phyloP scores from a whole-genome alignment of 2,888 invertebrate genomes.

The Venustoraphidia nigricollis region DNA sequence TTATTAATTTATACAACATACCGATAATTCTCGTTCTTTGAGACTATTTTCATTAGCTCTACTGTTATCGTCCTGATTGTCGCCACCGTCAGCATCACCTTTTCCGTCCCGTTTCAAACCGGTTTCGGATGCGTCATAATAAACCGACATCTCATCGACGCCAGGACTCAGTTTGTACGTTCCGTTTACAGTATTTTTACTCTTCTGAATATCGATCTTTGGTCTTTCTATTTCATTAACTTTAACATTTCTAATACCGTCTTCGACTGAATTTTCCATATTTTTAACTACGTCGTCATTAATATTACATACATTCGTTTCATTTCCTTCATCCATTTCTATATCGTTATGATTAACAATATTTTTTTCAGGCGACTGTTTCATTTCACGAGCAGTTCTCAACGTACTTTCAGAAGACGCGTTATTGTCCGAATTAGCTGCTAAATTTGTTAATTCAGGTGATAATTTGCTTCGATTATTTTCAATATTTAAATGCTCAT shows the following conservation, averaged over 20 bases:
- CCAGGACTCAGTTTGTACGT: constrained; percentile 32
- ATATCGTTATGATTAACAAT: background rate
- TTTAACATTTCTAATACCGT: no score
- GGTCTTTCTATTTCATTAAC: background rate
- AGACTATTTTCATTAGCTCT: constrained; percentile 10
- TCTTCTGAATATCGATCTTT: constrained; percentile 2
- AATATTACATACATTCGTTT: background rate
- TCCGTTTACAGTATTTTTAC: constrained; percentile 2
- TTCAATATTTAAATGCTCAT: background rate
- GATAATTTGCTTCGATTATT: constrained; percentile 2
- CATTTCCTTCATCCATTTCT: constrained; percentile 3
- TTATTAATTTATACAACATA: background rate
- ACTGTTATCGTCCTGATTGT: constrained; percentile 8
- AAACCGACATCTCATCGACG: constrained; percentile 59
- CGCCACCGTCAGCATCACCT: constrained; percentile 3
- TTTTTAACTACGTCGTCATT: background rate
- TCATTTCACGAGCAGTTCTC: constrained; percentile 4
- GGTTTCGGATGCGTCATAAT: constrained; percentile 67
- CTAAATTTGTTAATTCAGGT: constrained; percentile 3
- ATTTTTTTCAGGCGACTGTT: constrained; percentile 5
- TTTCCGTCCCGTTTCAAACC: constrained; percentile 18
- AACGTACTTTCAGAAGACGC: constrained; percentile 2
- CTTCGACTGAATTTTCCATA: background rate
- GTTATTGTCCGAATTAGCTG: constrained; percentile 1
- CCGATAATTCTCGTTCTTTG: constrained; percentile 10